Percentiles rank a stretch among this genome's conserved stretches.
These are phyloP conservation scores for Conchocele bisecta DNA, from an alignment of 2,888 invertebrate genomes.

Conservation along the genomic window DNA sequence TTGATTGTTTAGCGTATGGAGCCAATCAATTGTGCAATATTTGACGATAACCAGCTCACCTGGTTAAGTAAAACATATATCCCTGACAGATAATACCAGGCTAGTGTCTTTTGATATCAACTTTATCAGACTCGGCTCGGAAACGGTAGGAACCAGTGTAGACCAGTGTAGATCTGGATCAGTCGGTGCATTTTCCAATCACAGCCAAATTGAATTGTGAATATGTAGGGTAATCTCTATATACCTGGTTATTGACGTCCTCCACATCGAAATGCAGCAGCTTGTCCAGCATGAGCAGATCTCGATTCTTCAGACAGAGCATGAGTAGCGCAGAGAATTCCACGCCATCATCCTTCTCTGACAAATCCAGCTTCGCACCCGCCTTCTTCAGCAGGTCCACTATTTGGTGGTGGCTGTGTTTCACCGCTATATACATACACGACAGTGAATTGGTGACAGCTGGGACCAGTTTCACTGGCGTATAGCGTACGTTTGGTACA, in stretches of 20 bases:
- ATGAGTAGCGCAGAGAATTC: conserved; percentile 83
- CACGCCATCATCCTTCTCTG: conserved; percentile 83
- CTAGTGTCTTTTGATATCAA: no score
- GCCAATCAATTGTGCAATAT: no score
- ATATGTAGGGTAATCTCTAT: no score
- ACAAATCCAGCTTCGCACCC: conserved; percentile 92
- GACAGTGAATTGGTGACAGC: conserved; percentile 62
- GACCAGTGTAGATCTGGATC: no score
- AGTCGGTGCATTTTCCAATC: no score
- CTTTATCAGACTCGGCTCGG: no score
- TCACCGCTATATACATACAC: conserved; percentile 76
- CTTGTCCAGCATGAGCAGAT: conserved; percentile 89
- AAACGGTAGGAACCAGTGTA: no score
- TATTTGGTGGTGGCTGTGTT: conserved; percentile 85
- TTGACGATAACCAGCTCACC: no score
- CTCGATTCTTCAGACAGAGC: conserved; percentile 88
- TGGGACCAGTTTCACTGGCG: conserved; percentile 48
- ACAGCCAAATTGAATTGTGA: no score
- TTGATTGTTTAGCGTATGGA: no score
- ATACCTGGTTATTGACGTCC: conserved; percentile 92
- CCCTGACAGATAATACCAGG: no score
- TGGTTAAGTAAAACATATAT: no score
- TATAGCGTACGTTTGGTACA: background rate
- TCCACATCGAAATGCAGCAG: conserved; percentile 91
- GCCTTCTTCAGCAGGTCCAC: conserved; percentile 89